phyloP scores from a whole-genome alignment of 1,140 invertebrate species.

The Meloidogyne chitwoodi region DNA sequence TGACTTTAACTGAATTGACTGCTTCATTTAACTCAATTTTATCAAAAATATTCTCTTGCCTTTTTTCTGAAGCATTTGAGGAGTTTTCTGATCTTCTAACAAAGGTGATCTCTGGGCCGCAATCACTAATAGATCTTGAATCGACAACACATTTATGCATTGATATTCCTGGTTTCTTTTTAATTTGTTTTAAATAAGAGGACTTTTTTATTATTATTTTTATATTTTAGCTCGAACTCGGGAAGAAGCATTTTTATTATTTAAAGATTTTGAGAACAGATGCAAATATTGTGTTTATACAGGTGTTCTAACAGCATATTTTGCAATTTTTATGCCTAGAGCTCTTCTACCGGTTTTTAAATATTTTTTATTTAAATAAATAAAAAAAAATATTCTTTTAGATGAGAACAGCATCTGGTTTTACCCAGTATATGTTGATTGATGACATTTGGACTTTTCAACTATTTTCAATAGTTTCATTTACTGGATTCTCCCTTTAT shows the following conservation, averaged over 20 bases:
- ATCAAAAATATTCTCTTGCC: not conserved
- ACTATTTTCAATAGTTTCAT: conserved; percentile 76
- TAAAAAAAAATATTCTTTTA: conserved; percentile 12
- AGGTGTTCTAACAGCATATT: conserved; percentile 75
- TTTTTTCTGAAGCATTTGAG: not conserved
- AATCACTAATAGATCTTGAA: not conserved
- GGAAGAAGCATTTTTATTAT: conserved; percentile 28
- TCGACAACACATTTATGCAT: conserved; percentile 14
- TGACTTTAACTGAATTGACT: not conserved
- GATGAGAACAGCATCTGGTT: conserved; percentile 49
- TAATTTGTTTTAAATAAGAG: not conserved
- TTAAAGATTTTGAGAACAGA: conserved; percentile 76
- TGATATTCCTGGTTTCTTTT: conserved; percentile 14
- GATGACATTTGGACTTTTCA: conserved; percentile 77
- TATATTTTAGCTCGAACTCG: conserved; percentile 2
- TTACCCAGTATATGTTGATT: conserved; percentile 74
- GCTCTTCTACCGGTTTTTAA: conserved; percentile 75
- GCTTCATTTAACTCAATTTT: not conserved
- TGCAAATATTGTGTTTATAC: conserved; percentile 84
- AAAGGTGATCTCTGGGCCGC: not conserved
- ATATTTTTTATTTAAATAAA: conserved; percentile 50
- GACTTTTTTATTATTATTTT: not conserved
- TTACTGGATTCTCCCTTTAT: conserved; percentile 77
- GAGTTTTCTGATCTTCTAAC: not conserved
- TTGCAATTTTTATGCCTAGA: conserved; percentile 82